phyloP scores from a whole-genome alignment of 1,140 invertebrate species.

The Cepaea nemoralis region DNA sequence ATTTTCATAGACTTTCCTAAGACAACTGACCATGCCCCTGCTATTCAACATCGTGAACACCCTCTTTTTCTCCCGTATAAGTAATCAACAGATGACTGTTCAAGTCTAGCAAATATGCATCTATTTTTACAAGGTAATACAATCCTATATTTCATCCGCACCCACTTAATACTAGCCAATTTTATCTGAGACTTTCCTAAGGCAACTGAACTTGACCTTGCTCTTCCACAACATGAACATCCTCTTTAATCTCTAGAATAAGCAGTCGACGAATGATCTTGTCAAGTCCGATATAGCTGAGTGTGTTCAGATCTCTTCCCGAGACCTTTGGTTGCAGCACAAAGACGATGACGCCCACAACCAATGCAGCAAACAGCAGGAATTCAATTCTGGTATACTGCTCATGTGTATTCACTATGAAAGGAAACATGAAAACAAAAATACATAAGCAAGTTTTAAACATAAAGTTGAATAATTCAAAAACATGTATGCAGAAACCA shows the following conservation, averaged over 20 bases:
- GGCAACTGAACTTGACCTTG: not conserved
- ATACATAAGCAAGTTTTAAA: no score
- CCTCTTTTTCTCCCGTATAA: no score
- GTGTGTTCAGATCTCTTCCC: slow-evolving; percentile 47
- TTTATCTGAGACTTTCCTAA: no score
- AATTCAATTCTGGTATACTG: slow-evolving; percentile 51
- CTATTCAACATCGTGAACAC: no score
- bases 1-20: no score
- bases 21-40: no score
- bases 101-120: no score
- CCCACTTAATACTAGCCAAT: no score
- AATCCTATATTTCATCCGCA: no score
- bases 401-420: slow-evolving; percentile 49
- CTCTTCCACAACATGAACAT: not conserved
- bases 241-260: not conserved
- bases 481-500: not conserved
- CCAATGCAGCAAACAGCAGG: slow-evolving; percentile 42
- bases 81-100: no score
- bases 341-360: slow-evolving; percentile 48
- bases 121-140: no score
- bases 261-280: slow-evolving; percentile 45
- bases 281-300: slow-evolving; percentile 49
- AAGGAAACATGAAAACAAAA: not conserved
- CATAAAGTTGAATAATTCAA: not conserved
- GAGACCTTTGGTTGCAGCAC: slow-evolving; percentile 50